Evolutionary conservation across 2,113 vertebrate genomes (phyloP).

Genomic region (Muntiacus muntjak): DNA sequence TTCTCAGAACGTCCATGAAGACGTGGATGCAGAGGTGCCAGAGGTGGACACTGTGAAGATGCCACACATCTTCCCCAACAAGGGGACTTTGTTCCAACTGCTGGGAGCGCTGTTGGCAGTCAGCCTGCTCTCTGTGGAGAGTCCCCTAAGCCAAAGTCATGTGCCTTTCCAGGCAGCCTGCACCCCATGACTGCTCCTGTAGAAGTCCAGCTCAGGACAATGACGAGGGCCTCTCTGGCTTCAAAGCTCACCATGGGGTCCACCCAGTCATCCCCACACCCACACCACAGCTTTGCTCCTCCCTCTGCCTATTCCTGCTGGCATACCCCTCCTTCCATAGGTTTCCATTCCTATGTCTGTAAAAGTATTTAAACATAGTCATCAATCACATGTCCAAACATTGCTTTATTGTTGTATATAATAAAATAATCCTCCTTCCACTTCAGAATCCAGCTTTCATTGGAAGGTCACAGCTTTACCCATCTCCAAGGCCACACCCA

Average conservation of each 20-base stretch:
- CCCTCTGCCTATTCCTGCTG: background rate
- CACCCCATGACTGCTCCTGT: fast-evolving
- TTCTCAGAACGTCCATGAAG: background rate
- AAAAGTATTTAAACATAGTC: background rate
- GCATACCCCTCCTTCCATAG: background rate
- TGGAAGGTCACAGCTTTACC: background rate
- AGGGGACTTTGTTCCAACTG: background rate
- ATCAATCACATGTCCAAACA: background rate
- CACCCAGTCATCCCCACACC: too few species aligned
- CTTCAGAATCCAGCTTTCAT: background rate
- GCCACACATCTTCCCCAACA: background rate
- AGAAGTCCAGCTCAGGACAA: background rate
- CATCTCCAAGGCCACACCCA: background rate
- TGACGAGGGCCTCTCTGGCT: background rate
- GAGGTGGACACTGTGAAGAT: background rate
- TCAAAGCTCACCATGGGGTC: background rate
- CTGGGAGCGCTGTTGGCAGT: fast-evolving
- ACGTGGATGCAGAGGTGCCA: fast-evolving
- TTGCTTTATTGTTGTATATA: background rate
- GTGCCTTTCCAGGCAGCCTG: background rate
- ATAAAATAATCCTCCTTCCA: background rate
- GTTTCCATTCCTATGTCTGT: background rate
- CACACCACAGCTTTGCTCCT: background rate
- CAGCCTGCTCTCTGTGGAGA: background rate
- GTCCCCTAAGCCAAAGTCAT: background rate